Base-by-base conservation (phyloP, 2,797 vertebrate genomes). In the Sebastes reedi region DNA sequence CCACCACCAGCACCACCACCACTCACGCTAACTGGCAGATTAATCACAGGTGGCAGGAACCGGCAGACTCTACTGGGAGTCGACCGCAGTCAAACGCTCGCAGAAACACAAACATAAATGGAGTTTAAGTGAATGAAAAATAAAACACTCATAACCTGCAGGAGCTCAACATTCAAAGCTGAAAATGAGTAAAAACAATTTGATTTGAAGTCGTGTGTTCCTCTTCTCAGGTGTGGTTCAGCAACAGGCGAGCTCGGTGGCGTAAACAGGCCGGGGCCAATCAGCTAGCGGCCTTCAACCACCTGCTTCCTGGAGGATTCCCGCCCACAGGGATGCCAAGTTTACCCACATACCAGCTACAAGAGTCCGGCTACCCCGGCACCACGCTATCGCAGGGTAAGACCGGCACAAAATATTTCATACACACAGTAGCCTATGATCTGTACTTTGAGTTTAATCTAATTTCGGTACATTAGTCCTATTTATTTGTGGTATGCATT, bases 241-340 rank as follows among this genome's bases (percentile, higher is more conserved):
- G 98, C 89, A 99, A 99, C 92, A 96, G 98, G 52, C 92, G 98
- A 4, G 98, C 98, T 18, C 95, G 98, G 46, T 99, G 98, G 98
- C 98, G 98, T 84, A 99, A 99, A 87, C 98, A 99, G 90, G 98
- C 98, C 0, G 98, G 98, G 20, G 98, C 98, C 13, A 99, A 99
- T 93, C 98, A 99, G 87, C 95, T 99, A 39, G 98, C 98, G 0
- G 98, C 98, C 0, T 99, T 99, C 91, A 99, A 99, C 91, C 98
- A 99, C 94, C 95, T 99, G 85, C 95, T 99, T 80, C 98, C 98
- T 0, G 98, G 98, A 81, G 98, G 98, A 18, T 99, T 99, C 91
- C 98, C 98, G 0, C 97, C 97, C 0, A 95, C 98, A 0, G 98
- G 97, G 18, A 99, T 99, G 98, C 97, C 98, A 1, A 95, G 97